Percentiles rank a stretch among this genome's conserved stretches.
phyloP scores from a whole-genome alignment of 2,888 invertebrate species.

The Rhingia rostrata region DNA sequence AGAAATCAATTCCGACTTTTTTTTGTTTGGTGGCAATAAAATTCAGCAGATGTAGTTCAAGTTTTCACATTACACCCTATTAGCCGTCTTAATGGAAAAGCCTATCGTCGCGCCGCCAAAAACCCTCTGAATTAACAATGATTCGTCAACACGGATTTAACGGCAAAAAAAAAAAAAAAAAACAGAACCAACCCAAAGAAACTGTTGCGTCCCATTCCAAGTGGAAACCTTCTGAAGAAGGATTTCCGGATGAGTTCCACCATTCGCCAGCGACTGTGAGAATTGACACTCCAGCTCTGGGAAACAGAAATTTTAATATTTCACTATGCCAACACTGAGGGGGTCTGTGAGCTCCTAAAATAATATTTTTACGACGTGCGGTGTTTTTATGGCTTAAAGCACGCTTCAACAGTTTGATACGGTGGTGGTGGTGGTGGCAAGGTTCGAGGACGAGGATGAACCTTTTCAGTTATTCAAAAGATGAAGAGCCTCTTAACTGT shows the following conservation, averaged over 20 bases:
- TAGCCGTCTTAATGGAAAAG: too few species aligned
- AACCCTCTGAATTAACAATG: background rate
- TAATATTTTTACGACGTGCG: background rate
- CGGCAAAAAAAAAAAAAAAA: background rate
- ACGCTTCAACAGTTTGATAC: too few species aligned
- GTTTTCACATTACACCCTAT: too few species aligned
- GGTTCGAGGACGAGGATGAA: background rate
- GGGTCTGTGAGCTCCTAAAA: background rate
- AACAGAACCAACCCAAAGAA: too few species aligned
- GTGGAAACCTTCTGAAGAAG: background rate
- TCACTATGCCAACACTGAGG: background rate
- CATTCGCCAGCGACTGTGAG: background rate
- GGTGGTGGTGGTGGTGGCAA: too few species aligned
- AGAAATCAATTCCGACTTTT: too few species aligned
- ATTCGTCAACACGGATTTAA: background rate
- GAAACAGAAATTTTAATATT: constrained; percentile 3
- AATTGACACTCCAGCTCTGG: background rate
- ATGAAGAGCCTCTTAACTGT: background rate
- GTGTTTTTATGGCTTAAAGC: background rate
- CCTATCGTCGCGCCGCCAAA: too few species aligned
- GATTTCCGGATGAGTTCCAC: background rate
- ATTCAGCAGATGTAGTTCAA: too few species aligned
- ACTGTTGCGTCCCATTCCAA: too few species aligned
- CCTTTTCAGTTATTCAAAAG: constrained; percentile 26
- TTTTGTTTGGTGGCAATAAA: too few species aligned